These are phyloP conservation scores for Clarias gariepinus DNA, from an alignment of 2,113 vertebrate species.

Conservation along the genomic window DNA sequence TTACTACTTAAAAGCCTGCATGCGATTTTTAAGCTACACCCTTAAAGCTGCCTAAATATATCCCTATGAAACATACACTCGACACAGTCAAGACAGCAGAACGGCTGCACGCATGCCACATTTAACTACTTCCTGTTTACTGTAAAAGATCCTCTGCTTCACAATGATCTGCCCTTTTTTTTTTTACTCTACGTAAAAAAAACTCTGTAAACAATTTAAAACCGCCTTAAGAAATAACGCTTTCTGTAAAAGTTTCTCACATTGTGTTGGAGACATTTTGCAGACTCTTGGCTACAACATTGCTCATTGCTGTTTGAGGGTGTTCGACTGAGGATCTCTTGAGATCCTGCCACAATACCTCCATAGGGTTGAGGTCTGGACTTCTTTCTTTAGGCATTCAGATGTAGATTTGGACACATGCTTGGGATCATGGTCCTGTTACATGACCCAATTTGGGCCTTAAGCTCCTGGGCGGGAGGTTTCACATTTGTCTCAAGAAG, in stretches of 20 bases:
- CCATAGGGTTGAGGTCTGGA: too few relatives aligned
- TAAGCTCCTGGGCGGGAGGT: not conserved
- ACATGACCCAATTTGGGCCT: not conserved
- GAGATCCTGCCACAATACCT: too few relatives aligned
- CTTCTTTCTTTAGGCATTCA: not conserved
- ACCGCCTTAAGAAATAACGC: too few relatives aligned
- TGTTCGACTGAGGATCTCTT: too few relatives aligned
- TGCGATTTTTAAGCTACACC: not conserved
- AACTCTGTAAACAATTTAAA: too few relatives aligned
- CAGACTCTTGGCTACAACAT: too few relatives aligned
- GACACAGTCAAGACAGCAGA: not conserved
- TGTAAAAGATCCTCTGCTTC: not conserved
- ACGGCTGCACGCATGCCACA: not conserved
- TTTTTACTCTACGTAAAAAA: not conserved
- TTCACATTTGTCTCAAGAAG: not conserved
- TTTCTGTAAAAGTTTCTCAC: too few relatives aligned
- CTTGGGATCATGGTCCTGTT: not conserved
- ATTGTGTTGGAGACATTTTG: too few relatives aligned
- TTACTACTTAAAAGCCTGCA: not conserved
- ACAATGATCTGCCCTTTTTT: not conserved
- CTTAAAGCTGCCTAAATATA: not conserved
- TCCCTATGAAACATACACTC: not conserved
- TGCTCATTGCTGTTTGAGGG: too few relatives aligned
- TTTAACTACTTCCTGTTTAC: slow-evolving; percentile 2
- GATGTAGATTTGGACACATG: not conserved